These are phyloP conservation scores for Rhingia campestris DNA, from an alignment of 2,888 invertebrate species.

Conservation along the genomic window DNA sequence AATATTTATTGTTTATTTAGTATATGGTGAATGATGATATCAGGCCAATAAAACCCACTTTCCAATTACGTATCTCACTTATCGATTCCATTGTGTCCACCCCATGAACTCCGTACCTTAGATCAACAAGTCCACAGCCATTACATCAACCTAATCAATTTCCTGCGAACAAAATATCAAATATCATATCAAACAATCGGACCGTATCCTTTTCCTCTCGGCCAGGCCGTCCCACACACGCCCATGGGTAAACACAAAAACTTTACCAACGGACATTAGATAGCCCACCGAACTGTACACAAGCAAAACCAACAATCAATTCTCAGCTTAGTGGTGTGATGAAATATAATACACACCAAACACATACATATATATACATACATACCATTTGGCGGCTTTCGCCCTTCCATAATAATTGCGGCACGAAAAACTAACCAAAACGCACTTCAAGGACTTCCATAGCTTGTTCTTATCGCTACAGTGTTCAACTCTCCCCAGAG, in stretches of 20 bases:
- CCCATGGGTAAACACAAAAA: slow-evolving; percentile 15
- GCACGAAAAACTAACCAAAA: slow-evolving; percentile 45
- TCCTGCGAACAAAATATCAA: slow-evolving; percentile 54
- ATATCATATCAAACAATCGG: slow-evolving; percentile 60
- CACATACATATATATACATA: slow-evolving; percentile 14
- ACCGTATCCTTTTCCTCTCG: slow-evolving; percentile 29
- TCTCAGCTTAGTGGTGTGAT: slow-evolving; percentile 48
- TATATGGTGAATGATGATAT: too few species aligned
- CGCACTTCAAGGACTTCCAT: slow-evolving; percentile 54
- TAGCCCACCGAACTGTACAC: slow-evolving; percentile 12
- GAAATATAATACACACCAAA: slow-evolving; percentile 57
- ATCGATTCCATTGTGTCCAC: not conserved
- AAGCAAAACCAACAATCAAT: slow-evolving; percentile 65
- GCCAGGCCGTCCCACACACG: not conserved
- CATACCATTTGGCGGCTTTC: not conserved
- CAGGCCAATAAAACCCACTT: not conserved
- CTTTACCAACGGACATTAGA: not conserved
- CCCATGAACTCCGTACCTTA: slow-evolving; percentile 18
- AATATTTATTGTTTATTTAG: too few species aligned
- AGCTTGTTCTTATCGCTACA: slow-evolving; percentile 46
- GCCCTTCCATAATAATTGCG: slow-evolving; percentile 34
- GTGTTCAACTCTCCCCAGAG: slow-evolving; percentile 8
- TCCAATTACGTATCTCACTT: not conserved
- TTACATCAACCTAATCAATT: slow-evolving; percentile 54
- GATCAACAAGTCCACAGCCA: slow-evolving; percentile 66